A percentile compares a stretch with the other conserved stretches of the same genome.
Conservation (phyloP, 2,888 invertebrate species). For the Hypercompe scribonia region DNA sequence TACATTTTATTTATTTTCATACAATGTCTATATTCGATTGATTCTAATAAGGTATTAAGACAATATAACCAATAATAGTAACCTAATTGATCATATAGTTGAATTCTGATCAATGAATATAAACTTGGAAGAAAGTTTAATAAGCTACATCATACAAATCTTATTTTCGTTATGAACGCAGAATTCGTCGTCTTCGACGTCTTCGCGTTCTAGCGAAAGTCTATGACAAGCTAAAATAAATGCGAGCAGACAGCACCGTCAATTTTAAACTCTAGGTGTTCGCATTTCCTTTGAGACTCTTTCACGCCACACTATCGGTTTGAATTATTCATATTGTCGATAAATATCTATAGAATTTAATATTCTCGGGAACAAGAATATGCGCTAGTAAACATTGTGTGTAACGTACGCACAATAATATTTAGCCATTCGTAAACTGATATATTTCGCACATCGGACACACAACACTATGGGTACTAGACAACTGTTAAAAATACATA, state of each 20-base stretch:
- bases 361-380: conserved; percentile 63
- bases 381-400: conserved; percentile 30
- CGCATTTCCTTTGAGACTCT: conserved; percentile 80
- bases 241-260: conserved; percentile 60
- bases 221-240: conserved; percentile 38
- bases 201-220: conserved; percentile 21
- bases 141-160: neutral
- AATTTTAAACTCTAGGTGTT: conserved; percentile 76
- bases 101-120: neutral
- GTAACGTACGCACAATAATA: conserved; percentile 10
- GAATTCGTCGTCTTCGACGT: no score
- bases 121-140: neutral
- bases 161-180: no score
- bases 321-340: conserved; percentile 80
- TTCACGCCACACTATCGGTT: conserved; percentile 71
- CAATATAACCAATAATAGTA: neutral
- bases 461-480: no score
- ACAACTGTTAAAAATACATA: no score
- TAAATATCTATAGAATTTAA: conserved; percentile 77
- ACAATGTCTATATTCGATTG: neutral
- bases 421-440: conserved; percentile 11
- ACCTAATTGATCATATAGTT: neutral
- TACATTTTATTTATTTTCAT: no score
- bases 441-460: no score
- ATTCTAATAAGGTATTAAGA: neutral